Evolutionary conservation across 2,888 invertebrate genomes (phyloP), one percentile per base, ranked within the genome.

Genomic region (Morpho deidamia): DNA sequence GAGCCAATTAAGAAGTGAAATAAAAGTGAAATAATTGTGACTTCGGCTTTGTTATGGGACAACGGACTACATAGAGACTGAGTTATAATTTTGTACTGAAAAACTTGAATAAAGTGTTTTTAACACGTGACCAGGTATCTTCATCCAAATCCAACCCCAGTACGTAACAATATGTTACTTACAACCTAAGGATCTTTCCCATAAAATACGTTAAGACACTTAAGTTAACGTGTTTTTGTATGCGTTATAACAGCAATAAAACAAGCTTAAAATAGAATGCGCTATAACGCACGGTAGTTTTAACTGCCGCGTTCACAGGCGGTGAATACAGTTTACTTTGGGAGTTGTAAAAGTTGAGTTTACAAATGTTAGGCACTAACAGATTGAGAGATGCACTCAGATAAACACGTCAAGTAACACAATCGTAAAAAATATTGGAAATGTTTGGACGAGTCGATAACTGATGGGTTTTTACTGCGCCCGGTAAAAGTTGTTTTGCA

Each of bases 251-350:
- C 69, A 66, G 56, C 67, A 63, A 65, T 72, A 68, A 72, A 62
- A 60, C 55, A 61, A 56, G 72, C 44, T 59, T 67, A 44, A 60
- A 79, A 77, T 80, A 81, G 77, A 76, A 68, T 64, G 51, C 61
- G 67, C 67, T 66, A 66, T 63, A 70, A 73, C 71, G 71, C 71
- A 69, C 72, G 66, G 71, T 67, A 70, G 71, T 70, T 72, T 70
- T 76, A 53, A 77, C 69, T 62, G 69, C 54, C 61, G 63, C 74
- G 77, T 78, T 74, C 72, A 70, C 65, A 11, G 69, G 53, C 55
- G 44, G 49, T n/a, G 55, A 63, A 67, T 68, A 74, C 74, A 65
- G 75, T 71, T 71, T 73, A 72, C 74, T 68, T 67, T 67, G 67
- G 63, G 66, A 69, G 73, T 68, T 64, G 69, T 78, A 69, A 54